A percentile compares a stretch with the other conserved stretches of the same genome.
phyloP scores from a whole-genome alignment of 2,113 vertebrate species.

The Ptilorrhoa leucosticta region DNA sequence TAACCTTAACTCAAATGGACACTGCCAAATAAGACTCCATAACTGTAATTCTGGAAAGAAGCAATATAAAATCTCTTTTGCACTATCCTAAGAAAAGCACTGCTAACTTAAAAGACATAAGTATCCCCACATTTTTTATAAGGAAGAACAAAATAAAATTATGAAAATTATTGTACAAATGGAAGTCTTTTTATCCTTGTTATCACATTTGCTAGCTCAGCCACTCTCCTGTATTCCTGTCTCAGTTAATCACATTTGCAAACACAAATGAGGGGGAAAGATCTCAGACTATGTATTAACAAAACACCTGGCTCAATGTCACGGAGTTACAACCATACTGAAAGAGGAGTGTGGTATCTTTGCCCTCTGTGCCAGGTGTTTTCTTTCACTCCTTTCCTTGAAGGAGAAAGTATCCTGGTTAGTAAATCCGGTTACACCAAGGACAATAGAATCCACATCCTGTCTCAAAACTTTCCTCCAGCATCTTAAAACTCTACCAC shows the following conservation, averaged over 20 bases:
- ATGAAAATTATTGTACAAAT: neutral
- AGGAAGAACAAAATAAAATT: neutral
- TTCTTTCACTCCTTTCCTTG: neutral
- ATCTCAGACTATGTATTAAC: neutral
- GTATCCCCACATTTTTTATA: neutral
- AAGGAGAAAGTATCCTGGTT: constrained; percentile 1
- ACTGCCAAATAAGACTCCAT: neutral
- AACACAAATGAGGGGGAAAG: neutral
- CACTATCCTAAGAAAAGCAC: neutral
- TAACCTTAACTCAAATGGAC: neutral
- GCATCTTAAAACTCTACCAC: constrained; percentile 5
- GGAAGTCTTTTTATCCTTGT: neutral
- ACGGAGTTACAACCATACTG: neutral
- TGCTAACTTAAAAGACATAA: neutral
- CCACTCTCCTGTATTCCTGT: neutral
- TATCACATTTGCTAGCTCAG: neutral
- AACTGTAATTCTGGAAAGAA: neutral
- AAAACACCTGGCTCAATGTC: neutral
- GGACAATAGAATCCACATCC: constrained; percentile 39
- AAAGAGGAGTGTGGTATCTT: neutral
- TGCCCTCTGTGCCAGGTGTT: neutral
- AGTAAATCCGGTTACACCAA: neutral
- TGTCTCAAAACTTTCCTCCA: neutral
- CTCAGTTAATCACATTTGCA: neutral
- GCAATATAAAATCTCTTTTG: neutral